Base-by-base conservation (phyloP, 1,140 invertebrate genomes). In the Eueides isabella region DNA sequence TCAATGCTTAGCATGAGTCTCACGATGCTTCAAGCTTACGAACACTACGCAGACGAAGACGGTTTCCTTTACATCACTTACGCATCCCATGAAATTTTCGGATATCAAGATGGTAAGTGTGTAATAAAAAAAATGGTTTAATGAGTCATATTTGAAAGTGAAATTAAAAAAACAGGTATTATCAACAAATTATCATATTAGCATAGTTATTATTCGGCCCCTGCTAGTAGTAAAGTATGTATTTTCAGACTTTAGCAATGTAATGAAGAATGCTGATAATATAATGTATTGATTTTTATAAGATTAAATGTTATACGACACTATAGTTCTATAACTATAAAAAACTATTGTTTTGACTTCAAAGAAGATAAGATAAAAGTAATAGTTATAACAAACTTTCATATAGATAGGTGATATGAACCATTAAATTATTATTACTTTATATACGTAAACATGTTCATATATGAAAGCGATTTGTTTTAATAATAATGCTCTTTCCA, bases 61-160 rank as follows among this genome's bases (percentile, higher is more conserved):
- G 97, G 97, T 4, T 98, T 97, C 84, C 94, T 98, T 0, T 97
- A 98, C 81, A 95, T 98, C 79, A 97, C 97, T 1, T 98, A 98
- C 87, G 97, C 97, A 1, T 97, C 97, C 26, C 97, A 98, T 93
- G 97, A 98, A 94, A 96, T 97, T 80, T 98, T 98, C 90, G 97
- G 97, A 14, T 93, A 92, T 64, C 84, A 92, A 71, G 90, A 92
- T 78, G 87, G 91, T 91, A 71, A 86, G 85, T 75, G n/a, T 5
- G 19, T 19, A 61, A 65, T 14, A 19, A 38, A 23, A 2, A 65
- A 30, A 64, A 0, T 33, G 11, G 7, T 33, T 33, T 33, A 33
- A 33, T 2, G 31, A 9, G 11, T 33, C 7, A 6, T 33, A 9
- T 33, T 33, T 33, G 11, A 33, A 33, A 33, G 31, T 1, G 31